Evolutionary conservation across 2,888 invertebrate species (phyloP).

Genomic region (Thereva nobilitata): DNA sequence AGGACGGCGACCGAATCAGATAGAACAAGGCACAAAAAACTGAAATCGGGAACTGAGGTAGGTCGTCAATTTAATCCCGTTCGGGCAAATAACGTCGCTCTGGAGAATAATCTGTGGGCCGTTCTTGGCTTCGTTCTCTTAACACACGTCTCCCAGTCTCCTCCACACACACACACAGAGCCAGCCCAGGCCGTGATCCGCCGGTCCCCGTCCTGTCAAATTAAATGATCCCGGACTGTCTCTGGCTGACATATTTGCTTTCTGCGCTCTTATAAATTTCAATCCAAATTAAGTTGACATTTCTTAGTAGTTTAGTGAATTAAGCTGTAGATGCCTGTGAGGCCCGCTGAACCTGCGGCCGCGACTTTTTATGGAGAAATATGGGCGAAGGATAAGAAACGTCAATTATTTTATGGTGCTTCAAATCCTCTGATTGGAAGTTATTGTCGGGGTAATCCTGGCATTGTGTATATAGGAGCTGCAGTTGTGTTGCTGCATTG

Average conservation of each 20-base stretch:
- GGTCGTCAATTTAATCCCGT: constrained; percentile 47
- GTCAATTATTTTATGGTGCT: constrained; percentile 47
- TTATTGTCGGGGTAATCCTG: neutral
- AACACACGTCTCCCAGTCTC: constrained; percentile 19
- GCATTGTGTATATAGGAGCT: neutral
- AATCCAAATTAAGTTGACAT: constrained; percentile 49
- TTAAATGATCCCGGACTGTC: constrained; percentile 48
- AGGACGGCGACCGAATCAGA: constrained; percentile 31
- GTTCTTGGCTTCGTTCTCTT: constrained; percentile 12
- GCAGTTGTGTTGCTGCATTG: no score
- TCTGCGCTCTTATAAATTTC: constrained; percentile 47
- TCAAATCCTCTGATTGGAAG: constrained; percentile 39
- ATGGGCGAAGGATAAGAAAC: constrained; percentile 47
- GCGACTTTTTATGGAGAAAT: constrained; percentile 43
- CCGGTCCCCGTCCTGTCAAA: constrained; percentile 44
- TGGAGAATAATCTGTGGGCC: constrained; percentile 40
- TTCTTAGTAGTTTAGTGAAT: constrained; percentile 45
- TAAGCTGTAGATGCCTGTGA: constrained; percentile 44
- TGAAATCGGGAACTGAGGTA: constrained; percentile 45
- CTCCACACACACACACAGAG: constrained; percentile 11
- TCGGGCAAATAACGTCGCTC: constrained; percentile 44
- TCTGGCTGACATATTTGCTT: constrained; percentile 47
- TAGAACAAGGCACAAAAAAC: constrained; percentile 37
- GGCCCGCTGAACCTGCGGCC: constrained; percentile 31
- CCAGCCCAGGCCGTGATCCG: constrained; percentile 21